These are phyloP conservation scores for Orthosia incerta DNA, from an alignment of 2,888 invertebrate species.

Conservation along the genomic window DNA sequence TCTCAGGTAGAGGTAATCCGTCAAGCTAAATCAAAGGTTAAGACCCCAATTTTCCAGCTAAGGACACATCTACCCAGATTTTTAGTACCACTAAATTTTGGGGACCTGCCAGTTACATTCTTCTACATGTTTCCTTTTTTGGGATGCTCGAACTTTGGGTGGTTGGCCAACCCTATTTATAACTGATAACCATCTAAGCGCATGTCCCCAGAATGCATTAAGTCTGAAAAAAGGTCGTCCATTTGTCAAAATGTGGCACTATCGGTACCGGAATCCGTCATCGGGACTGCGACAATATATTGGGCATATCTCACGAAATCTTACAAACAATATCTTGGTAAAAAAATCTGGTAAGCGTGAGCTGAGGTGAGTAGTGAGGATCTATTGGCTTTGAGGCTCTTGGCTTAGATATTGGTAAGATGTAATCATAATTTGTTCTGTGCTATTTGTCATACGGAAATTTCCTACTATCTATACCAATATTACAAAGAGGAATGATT, in stretches of 20 bases:
- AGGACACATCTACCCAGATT: conserved; percentile 30
- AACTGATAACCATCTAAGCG: conserved; percentile 80
- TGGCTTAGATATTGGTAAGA: neutral
- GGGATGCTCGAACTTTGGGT: conserved; percentile 8
- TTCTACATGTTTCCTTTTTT: conserved; percentile 19
- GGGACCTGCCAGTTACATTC: conserved; percentile 4
- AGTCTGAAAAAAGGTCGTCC: conserved; percentile 84
- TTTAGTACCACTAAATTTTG: conserved; percentile 41
- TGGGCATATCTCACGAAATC: conserved; percentile 85
- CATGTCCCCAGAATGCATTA: conserved; percentile 80
- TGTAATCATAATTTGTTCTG: neutral
- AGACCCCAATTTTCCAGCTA: conserved; percentile 37
- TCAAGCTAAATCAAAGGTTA: conserved; percentile 44
- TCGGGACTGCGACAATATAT: conserved; percentile 84
- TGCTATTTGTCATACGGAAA: neutral
- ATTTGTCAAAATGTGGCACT: conserved; percentile 89
- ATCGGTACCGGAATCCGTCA: conserved; percentile 88
- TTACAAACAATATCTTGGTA: conserved; percentile 70
- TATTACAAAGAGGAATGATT: too few relatives aligned
- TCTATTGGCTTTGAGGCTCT: conserved; percentile 1
- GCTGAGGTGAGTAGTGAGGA: conserved; percentile 30
- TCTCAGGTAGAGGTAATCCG: conserved; percentile 38
- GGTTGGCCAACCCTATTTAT: conserved; percentile 58
- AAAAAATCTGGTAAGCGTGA: conserved; percentile 59
- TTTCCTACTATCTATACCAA: too few relatives aligned